These are phyloP conservation scores for Nymphalis urticae DNA, from an alignment of 2,888 invertebrate genomes.

Conservation along the genomic window DNA sequence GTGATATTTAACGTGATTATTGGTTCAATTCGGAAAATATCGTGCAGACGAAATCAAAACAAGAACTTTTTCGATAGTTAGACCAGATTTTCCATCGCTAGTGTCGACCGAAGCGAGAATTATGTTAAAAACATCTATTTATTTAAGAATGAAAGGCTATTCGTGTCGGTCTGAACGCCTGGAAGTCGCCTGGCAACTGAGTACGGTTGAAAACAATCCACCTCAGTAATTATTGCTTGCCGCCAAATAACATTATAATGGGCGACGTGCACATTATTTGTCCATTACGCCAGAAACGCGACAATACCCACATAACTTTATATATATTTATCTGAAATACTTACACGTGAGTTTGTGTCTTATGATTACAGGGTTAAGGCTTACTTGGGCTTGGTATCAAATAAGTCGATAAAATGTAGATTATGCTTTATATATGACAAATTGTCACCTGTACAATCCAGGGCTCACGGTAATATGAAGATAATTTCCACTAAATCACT, in stretches of 20 bases:
- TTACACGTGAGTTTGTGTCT: conserved; percentile 4
- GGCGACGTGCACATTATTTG: conserved; percentile 71
- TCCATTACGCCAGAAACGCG: conserved; percentile 60
- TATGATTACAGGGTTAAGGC: not conserved
- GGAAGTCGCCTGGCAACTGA: conserved; percentile 34
- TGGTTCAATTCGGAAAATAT: not conserved
- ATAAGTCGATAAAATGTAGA: conserved; percentile 28
- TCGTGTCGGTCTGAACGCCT: conserved; percentile 15
- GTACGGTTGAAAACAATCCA: conserved; percentile 32
- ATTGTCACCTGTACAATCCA: conserved; percentile 34
- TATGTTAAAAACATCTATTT: conserved; percentile 1
- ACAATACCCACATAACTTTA: conserved; percentile 21
- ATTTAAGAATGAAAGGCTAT: conserved; percentile 16
- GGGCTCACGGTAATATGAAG: conserved; percentile 24
- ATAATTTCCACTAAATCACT: conserved; percentile 13
- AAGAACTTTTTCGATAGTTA: not conserved
- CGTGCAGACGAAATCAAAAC: not conserved
- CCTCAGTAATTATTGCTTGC: conserved; percentile 63
- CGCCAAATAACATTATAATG: conserved; percentile 77
- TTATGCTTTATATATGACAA: conserved; percentile 36
- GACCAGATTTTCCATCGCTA: not conserved
- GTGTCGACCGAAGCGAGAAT: not conserved
- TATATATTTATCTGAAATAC: conserved; percentile 5
- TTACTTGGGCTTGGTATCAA: no score
- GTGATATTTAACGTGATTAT: no score